A percentile compares a stretch with the other conserved stretches of the same genome.
Evolutionary conservation across 2,888 invertebrate species (phyloP).

Genomic region (Aphidius colemani): DNA sequence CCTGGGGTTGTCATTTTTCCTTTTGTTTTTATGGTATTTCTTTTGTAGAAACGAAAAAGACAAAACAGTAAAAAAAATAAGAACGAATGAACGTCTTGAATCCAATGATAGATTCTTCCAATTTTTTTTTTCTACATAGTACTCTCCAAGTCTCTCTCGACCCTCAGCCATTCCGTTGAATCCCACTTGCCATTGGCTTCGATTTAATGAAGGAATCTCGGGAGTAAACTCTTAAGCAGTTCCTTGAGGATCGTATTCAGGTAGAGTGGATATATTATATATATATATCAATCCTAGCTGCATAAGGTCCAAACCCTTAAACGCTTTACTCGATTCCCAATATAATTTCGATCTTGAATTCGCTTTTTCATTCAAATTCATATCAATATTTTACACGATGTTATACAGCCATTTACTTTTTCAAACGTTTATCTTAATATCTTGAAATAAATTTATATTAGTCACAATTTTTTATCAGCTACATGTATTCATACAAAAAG

Average conservation of each 20-base stretch:
- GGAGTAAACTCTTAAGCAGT: conserved; percentile 23
- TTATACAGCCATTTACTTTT: no score
- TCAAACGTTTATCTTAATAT: no score
- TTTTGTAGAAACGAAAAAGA: conserved; percentile 18
- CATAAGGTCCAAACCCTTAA: neutral
- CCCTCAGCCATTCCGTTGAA: conserved; percentile 16
- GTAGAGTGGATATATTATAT: conserved; percentile 17
- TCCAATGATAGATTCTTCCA: conserved; percentile 24
- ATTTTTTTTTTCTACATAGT: conserved; percentile 21
- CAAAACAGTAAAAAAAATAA: conserved; percentile 17
- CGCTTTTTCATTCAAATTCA: conserved; percentile 21
- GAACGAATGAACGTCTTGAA: conserved; percentile 30
- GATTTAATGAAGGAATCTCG: conserved; percentile 37
- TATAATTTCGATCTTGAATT: conserved; percentile 31
- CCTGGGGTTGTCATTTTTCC: conserved; percentile 1
- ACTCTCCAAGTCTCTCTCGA: conserved; percentile 21
- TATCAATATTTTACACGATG: no score
- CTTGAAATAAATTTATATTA: no score
- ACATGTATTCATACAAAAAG: conserved; percentile 13
- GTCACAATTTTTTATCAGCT: neutral
- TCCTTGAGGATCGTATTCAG: conserved; percentile 25
- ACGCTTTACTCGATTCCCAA: conserved; percentile 29
- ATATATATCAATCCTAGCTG: no score
- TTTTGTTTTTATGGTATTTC: no score
- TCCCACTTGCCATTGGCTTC: conserved; percentile 33